Conservation (phyloP, 2,888 invertebrate species). For the Entomobrya proxima region DNA sequence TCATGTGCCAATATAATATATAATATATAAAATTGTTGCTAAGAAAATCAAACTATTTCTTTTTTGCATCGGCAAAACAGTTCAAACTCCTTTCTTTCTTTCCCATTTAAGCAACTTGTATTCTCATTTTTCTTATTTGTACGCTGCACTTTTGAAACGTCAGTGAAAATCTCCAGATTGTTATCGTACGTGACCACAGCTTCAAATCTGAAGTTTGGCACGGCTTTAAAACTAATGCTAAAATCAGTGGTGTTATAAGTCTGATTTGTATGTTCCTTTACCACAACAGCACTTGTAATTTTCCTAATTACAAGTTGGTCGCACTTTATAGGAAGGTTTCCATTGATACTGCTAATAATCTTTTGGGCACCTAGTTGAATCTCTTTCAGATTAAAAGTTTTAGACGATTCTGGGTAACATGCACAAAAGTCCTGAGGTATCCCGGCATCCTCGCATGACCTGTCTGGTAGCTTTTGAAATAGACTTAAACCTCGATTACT, state of each 20-base stretch:
- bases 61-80: not conserved
- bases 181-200: not conserved
- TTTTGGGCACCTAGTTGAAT: slow-evolving; percentile 40
- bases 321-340: slow-evolving; percentile 44
- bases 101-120: not conserved
- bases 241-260: not conserved
- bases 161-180: not conserved
- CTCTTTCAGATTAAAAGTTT: slow-evolving; percentile 52
- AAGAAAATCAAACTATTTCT: too few relatives aligned
- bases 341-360: slow-evolving; percentile 59
- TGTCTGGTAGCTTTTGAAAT: slow-evolving; percentile 48
- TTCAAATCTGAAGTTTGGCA: not conserved
- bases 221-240: not conserved
- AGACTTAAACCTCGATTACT: slow-evolving; percentile 54
- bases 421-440: slow-evolving; percentile 65
- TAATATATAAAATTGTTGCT: too few relatives aligned
- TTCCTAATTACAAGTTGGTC: too few relatives aligned
- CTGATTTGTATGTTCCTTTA: too few relatives aligned
- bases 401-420: slow-evolving; percentile 53
- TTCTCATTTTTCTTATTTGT: not conserved
- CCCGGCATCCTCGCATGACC: slow-evolving; percentile 67
- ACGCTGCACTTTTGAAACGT: not conserved
- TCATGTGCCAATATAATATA: too few relatives aligned
- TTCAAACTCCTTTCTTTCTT: not conserved
- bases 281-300: too few relatives aligned